Evolutionary conservation across 2,113 vertebrate genomes (phyloP), one percentile per base, ranked within the genome.

Genomic region (Dasyornis broadbenti): DNA sequence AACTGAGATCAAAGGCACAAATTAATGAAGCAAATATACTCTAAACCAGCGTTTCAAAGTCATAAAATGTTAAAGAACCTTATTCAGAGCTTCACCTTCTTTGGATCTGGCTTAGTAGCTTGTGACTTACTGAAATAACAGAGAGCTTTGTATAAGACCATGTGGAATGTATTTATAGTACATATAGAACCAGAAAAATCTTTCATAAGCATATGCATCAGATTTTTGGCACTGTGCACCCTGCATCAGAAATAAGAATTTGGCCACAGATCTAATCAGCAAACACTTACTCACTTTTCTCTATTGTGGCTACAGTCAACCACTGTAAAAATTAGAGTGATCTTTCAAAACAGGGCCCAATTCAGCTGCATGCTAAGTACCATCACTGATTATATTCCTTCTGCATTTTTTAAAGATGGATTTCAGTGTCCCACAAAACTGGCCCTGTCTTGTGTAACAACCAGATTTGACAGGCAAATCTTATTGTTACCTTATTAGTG

Each of bases 91-190:
- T 95, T 94, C 64, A 96, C 90, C 86, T 95, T 95, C 82, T 91
- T 93, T 93, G 79, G 71, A 93, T 83, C 68, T 92, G 56, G 78
- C 64, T 96, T 95, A 88, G 90, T 78, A 76, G 92, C 85, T 90
- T 96, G 82, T 86, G 93, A 88, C 91, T 95, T 95, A 90, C 90
- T 86, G 68, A 95, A 96, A 94, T 95, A 96, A 96, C 90, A 90
- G 89, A 76, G 39, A 47, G 79, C 87, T 94, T 95, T 95, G 82
- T 95, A 92, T 75, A 95, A 93, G 96, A 80, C 88, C 93, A 95
- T 75, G 90, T 81, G 93, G 88, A 95, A 93, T 78, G 69, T 96
- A 96, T 97, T 96, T 94, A 93, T 90, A 96, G 88, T 33, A 75
- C 80, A 86, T 68, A 92, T 40, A 95, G 90, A 91, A 94, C 33